A percentile compares a stretch with the other conserved stretches of the same genome.
Conservation (phyloP, 2,888 invertebrate genomes). For the Chymomyza procnemis region DNA sequence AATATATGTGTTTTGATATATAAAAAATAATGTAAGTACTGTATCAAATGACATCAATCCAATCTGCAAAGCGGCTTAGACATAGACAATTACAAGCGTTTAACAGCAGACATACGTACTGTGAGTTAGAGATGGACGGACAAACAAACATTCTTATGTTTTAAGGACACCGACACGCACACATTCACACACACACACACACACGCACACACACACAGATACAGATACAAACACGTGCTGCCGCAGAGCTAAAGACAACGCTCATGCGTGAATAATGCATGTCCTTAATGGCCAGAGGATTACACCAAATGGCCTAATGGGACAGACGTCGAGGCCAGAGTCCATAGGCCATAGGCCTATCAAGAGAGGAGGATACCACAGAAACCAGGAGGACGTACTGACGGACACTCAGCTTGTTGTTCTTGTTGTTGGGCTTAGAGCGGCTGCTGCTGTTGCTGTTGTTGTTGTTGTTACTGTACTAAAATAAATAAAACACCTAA, state of each 20-base stretch:
- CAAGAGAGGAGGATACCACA: not conserved
- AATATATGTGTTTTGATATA: not conserved
- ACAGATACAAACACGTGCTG: not conserved
- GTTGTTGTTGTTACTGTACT: not conserved
- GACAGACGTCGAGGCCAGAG: constrained; percentile 22
- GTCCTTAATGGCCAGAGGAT: constrained; percentile 51
- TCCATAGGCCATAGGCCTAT: not conserved
- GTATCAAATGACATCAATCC: constrained; percentile 18
- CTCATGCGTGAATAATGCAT: constrained; percentile 58
- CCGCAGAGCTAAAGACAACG: constrained; percentile 4
- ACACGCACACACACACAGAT: constrained; percentile 1
- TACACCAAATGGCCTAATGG: constrained; percentile 52
- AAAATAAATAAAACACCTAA: constrained; percentile 58
- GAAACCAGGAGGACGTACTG: constrained; percentile 1
- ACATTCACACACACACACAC: constrained; percentile 7
- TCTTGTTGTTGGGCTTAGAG: not conserved
- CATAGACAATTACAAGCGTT: constrained; percentile 42
- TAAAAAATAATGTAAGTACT: not conserved
- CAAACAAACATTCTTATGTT: not conserved
- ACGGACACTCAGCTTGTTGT: not conserved
- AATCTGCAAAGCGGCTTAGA: constrained; percentile 31
- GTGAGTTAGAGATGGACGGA: not conserved
- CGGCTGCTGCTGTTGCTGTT: not conserved
- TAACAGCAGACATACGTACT: constrained; percentile 26
- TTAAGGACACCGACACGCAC: constrained; percentile 1